phyloP scores from a whole-genome alignment of 1,140 invertebrate genomes.

The Himalopsyche phryganea region DNA sequence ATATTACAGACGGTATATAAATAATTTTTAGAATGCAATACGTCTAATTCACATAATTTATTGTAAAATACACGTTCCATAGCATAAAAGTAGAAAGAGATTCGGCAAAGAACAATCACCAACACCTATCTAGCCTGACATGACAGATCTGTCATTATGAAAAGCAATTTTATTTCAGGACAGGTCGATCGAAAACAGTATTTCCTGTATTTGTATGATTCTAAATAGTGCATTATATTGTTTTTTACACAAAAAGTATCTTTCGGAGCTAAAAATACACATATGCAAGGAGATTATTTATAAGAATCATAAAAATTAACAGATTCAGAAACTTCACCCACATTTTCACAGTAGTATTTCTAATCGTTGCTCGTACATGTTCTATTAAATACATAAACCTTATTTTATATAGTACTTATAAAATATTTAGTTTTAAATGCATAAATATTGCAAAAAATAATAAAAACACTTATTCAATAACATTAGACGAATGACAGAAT shows the following conservation, averaged over 20 bases:
- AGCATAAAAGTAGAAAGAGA: no score
- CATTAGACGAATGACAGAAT: slow-evolving; percentile 52
- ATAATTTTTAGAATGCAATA: no score
- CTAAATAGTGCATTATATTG: no score
- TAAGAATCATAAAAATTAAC: slow-evolving; percentile 15
- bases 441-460: slow-evolving; percentile 35
- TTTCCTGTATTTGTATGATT: no score
- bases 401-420: slow-evolving; percentile 13
- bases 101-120: no score
- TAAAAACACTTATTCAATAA: slow-evolving; percentile 50
- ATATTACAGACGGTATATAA: not conserved
- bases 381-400: slow-evolving; percentile 6
- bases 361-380: slow-evolving; percentile 22
- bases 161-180: slow-evolving; percentile 2
- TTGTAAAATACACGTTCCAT: no score
- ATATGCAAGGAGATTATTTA: slow-evolving; percentile 6
- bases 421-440: slow-evolving; percentile 23
- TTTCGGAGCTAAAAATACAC: not conserved
- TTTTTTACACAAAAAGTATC: no score
- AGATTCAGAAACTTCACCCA: slow-evolving; percentile 18
- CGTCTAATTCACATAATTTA: no score
- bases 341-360: slow-evolving; percentile 22
- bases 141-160: slow-evolving; percentile 28
- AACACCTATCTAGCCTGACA: slow-evolving; percentile 21
- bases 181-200: no score